phyloP scores from a whole-genome alignment of 2,888 invertebrate species.

The Drosophila neonasuta region DNA sequence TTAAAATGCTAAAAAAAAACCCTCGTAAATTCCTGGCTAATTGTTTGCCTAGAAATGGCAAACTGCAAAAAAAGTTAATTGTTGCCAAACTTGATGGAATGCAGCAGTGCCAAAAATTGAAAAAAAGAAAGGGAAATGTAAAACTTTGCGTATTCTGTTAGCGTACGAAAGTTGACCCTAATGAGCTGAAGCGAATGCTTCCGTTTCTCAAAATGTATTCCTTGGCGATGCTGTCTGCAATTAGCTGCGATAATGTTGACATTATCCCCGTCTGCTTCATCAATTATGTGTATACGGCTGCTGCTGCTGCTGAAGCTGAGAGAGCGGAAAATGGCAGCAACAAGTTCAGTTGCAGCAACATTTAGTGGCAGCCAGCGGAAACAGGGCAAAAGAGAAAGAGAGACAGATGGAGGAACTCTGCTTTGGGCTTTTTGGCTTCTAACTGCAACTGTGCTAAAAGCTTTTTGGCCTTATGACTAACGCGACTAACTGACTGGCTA shows the following conservation, averaged over 20 bases:
- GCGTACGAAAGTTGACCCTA: constrained; percentile 20
- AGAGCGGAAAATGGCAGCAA: constrained; percentile 31
- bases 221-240: constrained; percentile 36
- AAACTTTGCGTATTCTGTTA: neutral
- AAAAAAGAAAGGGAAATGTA: neutral
- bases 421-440: neutral
- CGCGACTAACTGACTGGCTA: constrained; percentile 17
- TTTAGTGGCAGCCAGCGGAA: constrained; percentile 7
- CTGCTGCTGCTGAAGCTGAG: neutral
- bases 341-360: constrained; percentile 35
- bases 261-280: constrained; percentile 49
- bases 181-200: constrained; percentile 21
- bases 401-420: neutral
- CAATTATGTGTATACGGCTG: constrained; percentile 44
- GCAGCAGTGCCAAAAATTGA: constrained; percentile 2
- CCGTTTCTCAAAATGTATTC: neutral
- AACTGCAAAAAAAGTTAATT: constrained; percentile 2
- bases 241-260: constrained; percentile 59
- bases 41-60: constrained; percentile 6
- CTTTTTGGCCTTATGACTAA: constrained; percentile 11
- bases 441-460: constrained; percentile 25
- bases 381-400: neutral
- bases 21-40: constrained; percentile 3
- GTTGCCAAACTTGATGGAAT: constrained; percentile 17
- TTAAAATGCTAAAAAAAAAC: neutral